These are phyloP conservation scores for Clarias macrocephalus DNA, from an alignment of 2,113 vertebrate species.

Conservation along the genomic window DNA sequence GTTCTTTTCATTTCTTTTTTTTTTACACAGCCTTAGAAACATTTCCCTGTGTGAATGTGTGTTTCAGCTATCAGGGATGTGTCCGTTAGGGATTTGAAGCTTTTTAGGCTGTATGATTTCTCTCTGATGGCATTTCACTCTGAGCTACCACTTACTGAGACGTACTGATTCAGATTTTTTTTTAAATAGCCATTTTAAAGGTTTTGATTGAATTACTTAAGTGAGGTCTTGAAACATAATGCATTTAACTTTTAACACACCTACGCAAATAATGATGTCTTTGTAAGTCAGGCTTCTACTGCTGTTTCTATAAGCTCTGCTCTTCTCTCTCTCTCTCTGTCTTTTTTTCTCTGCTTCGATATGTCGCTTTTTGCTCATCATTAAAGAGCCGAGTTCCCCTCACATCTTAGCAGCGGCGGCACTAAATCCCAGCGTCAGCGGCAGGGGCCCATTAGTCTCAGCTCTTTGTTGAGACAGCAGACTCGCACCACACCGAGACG, in stretches of 20 bases:
- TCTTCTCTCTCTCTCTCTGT: neutral
- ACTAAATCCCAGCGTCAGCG: constrained; percentile 47
- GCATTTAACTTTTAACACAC: neutral
- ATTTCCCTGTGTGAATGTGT: too few species aligned
- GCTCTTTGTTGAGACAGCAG: constrained; percentile 66
- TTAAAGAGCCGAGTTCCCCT: constrained; percentile 31
- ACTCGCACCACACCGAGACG: constrained; percentile 60
- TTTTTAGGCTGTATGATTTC: too few species aligned
- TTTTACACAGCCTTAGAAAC: too few species aligned
- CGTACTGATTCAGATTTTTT: too few species aligned
- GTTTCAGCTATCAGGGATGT: too few species aligned
- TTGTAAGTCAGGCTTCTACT: neutral
- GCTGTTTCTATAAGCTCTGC: neutral
- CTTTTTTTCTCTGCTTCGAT: neutral
- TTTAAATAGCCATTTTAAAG: neutral
- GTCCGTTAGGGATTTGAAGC: too few species aligned
- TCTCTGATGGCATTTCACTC: too few species aligned
- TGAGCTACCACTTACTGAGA: too few species aligned
- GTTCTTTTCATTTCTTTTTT: too few species aligned
- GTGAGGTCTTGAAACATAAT: neutral
- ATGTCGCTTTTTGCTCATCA: constrained; percentile 29
- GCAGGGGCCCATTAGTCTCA: constrained; percentile 51
- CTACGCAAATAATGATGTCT: neutral
- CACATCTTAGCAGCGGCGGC: constrained; percentile 10
- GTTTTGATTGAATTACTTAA: neutral